Base-by-base conservation (phyloP, 2,888 invertebrate genomes). In the Orthosia cruda region DNA sequence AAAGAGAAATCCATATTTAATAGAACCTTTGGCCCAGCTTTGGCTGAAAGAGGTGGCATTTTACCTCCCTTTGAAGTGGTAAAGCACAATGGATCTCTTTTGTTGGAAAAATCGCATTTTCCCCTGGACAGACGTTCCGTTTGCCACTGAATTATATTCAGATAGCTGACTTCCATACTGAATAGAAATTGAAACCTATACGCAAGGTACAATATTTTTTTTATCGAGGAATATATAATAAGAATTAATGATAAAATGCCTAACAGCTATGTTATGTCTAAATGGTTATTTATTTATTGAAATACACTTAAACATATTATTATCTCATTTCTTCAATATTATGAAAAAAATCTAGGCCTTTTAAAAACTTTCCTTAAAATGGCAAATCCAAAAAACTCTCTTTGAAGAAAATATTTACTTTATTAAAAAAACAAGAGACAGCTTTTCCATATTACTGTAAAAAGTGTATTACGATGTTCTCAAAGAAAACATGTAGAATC, bases 161-260 rank as follows among this genome's bases (percentile, higher is more conserved):
- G 9, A 87, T 94, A 50, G 92, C 88, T 47, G 92, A 93, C 18
- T 94, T 91, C 71, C 92, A 95, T 69, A 91, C 94, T 47, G 85
- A 91, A 2, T 78, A 88, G 11, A 72, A 89, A 12, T 63, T 87
- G 0, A 85, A 90, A 26, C 90, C 92, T 13, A 85, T 94, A 50
- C 89, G 92, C 16, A 76, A 89, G 76, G 92, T 92, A 75, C 52
- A 58, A 32, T 47, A 18, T 7, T 40, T 23, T n/a, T 76, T 50
- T 15, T 0, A 23, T 55, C 4, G 12, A 50, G 9, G 11, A 47
- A 7, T 32, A 20, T 32, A n/a, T 1, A 16, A 32, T 3, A n/a
- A 26, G 1, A n/a, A n/a, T 12, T 7, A 64, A 50, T 13, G 4
- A 16, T 3, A 18, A 26, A 26, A 9, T 32, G 32, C 32, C 32